phyloP scores from a whole-genome alignment of 2,888 invertebrate species.

The Flabesymbios commensalis region DNA sequence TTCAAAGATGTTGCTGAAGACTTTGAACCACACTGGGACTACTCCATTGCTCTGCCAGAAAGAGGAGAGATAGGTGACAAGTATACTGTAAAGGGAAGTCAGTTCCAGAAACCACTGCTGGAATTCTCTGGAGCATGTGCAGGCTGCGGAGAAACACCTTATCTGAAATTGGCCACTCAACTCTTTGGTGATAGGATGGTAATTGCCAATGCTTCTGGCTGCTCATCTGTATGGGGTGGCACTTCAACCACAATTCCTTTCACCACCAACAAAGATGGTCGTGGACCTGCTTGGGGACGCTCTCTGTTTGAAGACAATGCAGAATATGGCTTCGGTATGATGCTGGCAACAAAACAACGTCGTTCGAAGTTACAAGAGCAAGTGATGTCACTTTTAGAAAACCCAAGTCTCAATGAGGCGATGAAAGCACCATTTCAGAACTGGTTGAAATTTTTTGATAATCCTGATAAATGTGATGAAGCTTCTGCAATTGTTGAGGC shows the following conservation, averaged over 20 bases:
- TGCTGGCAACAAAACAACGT: slow-evolving; percentile 35
- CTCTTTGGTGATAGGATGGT: slow-evolving; percentile 36
- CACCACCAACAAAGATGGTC: slow-evolving; percentile 33
- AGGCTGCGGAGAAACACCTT: slow-evolving; percentile 35
- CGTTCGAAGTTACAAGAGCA: slow-evolving; percentile 23
- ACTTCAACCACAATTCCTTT: slow-evolving; percentile 35
- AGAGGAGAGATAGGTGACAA: slow-evolving; percentile 30
- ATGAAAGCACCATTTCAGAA: slow-evolving; percentile 21
- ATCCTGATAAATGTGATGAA: slow-evolving; percentile 23
- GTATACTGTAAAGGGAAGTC: slow-evolving; percentile 33
- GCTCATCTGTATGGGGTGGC: slow-evolving; percentile 36
- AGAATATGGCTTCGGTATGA: slow-evolving; percentile 38
- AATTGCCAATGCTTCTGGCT: slow-evolving; percentile 35
- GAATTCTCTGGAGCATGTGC: slow-evolving; percentile 36
- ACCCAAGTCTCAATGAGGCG: slow-evolving; percentile 19
- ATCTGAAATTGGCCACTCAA: slow-evolving; percentile 36
- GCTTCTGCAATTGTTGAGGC: slow-evolving; percentile 15
- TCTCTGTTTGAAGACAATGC: slow-evolving; percentile 39
- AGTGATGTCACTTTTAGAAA: slow-evolving; percentile 13
- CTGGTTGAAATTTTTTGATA: slow-evolving; percentile 29
- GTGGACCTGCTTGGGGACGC: slow-evolving; percentile 35
- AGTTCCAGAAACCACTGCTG: slow-evolving; percentile 34
- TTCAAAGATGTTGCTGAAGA: slow-evolving; percentile 36
- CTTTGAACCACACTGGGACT: slow-evolving; percentile 33
- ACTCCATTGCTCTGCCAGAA: slow-evolving; percentile 29